Evolutionary conservation across 2,797 vertebrate genomes (phyloP), one percentile per base, ranked within the genome.

Genomic region (Acanthiza pusilla): DNA sequence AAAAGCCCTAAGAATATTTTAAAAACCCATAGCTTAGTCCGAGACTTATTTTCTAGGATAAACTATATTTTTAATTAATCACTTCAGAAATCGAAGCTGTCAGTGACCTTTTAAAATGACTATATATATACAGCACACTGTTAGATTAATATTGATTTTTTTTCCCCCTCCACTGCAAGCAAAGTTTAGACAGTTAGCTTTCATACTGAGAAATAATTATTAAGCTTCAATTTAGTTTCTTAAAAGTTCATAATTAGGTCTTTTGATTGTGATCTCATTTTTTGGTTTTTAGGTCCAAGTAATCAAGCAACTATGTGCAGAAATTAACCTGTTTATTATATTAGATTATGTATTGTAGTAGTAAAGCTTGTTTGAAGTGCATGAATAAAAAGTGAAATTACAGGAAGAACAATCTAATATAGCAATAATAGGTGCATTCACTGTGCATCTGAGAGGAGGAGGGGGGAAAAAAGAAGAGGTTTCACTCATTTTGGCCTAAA

Each of bases 401-500:
- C 96, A 98, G 97, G 97, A 98, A 96, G 96, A 98, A 98, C 95
- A 98, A 98, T 98, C 97, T 98, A 98, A 90, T 97, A 97, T 94
- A 98, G 98, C 97, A 98, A 96, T 98, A 98, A 96, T 97, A 98
- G 93, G 98, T 98, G 97, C 97, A 98, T 98, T 98, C 97, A 97
- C 94, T 98, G 97, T 98, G 98, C 98, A 98, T 98, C 98, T 97
- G 97, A 98, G 96, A 97, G 95, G 73, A 89, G 85, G 85, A 88
- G 30, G 88, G 89, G 88, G 89, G 51, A 54, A 93, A 97, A 98
- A 95, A 96, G 90, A 97, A 97, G 94, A 98, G 96, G 98, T 98
- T 97, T 97, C 96, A 98, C 97, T 98, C 97, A 96, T 98, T 98
- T 98, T 98, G 98, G 98, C 98, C 98, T 98, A 98, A 98, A 98